Evolutionary conservation across 2,797 vertebrate genomes (phyloP), one percentile per base, ranked within the genome.

Genomic region (Neomorphus geoffroyi): DNA sequence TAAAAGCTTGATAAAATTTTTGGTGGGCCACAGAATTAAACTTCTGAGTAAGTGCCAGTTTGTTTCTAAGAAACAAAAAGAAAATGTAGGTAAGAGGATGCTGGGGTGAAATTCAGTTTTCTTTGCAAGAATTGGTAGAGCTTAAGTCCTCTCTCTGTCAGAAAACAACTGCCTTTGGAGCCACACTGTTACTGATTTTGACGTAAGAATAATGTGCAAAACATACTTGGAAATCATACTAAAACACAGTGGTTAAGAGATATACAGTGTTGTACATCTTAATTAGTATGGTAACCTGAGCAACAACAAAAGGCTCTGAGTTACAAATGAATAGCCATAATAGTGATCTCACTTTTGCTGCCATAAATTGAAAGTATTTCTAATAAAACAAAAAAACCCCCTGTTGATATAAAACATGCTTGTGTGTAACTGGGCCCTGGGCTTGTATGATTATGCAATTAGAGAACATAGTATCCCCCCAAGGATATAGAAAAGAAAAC

Each of bases 401-500:
- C 32, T 0, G 1, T 60, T 88, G 73, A 58, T 77, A 61, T 33
- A 78, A 93, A 93, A 67, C 65, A 69, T 50, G 70, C 43, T 30
- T 69, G 39, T 56, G 37, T 71, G 10, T 69, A 24, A 46, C 75
- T n/a, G 73, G 27, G 1, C 3, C 51, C 69, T 72, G 73, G 4
- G 18, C 95, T 86, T 81, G 41, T 88, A 53, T 64, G 85, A 84
- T 92, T 86, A 73, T n/a, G 24, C 83, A 92, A 91, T 93, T 90
- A 93, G 66, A 79, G 85, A 94, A 72, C 43, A 79, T 4, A 81
- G 32, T 84, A 84, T 77, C 50, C 78, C 51, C 60, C 54, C 30
- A 67, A 75, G 70, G 72, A 64, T 24, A 67, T 54, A 39, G 86
- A 84, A 94, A 74, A 24, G 64, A 80, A 95, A 92, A 88, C n/a